Evolutionary conservation across 2,113 vertebrate species (phyloP), one percentile per base, ranked within the genome.

Genomic region (Chlamydotis undulata): DNA sequence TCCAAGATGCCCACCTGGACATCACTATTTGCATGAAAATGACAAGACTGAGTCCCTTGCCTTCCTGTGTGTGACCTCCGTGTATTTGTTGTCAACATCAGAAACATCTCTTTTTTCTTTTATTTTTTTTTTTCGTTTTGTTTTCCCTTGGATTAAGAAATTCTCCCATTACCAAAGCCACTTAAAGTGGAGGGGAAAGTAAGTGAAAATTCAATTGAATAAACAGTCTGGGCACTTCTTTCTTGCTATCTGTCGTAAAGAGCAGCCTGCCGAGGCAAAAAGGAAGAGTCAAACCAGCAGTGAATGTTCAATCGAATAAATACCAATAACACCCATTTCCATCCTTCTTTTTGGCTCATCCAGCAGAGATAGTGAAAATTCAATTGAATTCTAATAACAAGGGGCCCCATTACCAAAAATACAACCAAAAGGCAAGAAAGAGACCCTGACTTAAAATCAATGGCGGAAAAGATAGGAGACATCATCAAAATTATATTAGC

Each of bases 401-500:
- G 2, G 15, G 33, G 7, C n/a, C 73, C 92, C 70, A 84, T 87
- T 78, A 65, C 96, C 95, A 96, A 97, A 96, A 96, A 93, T 75
- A 94, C 90, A 90, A 87, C 89, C 83, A 73, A 93, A 94, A 89
- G 83, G 81, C 21, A 1, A 95, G 92, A 92, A 89, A 71, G 69
- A 61, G 59, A 71, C 61, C 57, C 74, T 94, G 96, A 87, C 93
- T 97, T 94, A 96, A 97, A 97, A 97, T 97, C 97, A 96, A 97
- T 97, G 91, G 28, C 21, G 74, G 93, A 49, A 94, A 96, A 96
- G 94, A 97, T 96, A 87, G 94, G 96, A 67, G 22, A 97, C 97
- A 97, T 97, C 94, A 97, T 97, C 97, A 97, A 97, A 97, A 95
- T 95, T 95, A 95, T 97, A 97, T 97, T 97, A 97, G 87, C 93